A percentile compares a stretch with the other conserved stretches of the same genome.
phyloP scores from a whole-genome alignment of 2,113 vertebrate species.

The Pheucticus melanocephalus region DNA sequence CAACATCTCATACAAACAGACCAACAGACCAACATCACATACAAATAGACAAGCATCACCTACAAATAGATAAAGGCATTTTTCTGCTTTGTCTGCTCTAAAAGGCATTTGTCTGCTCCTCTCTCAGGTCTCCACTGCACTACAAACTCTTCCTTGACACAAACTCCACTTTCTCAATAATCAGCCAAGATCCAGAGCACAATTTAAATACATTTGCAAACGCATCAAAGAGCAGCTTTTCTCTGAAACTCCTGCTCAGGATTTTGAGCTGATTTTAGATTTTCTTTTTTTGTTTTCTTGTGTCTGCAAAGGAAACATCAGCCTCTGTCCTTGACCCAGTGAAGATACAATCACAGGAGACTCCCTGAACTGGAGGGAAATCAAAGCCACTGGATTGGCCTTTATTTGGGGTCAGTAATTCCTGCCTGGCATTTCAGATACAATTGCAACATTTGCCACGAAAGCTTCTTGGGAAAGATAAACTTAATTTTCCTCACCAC shows the following conservation, averaged over 20 bases:
- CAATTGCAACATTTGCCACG: conserved; percentile 27
- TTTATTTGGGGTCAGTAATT: neutral
- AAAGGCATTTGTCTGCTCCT: neutral
- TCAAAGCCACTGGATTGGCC: neutral
- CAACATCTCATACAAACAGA: neutral
- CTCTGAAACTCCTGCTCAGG: neutral
- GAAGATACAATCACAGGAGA: neutral
- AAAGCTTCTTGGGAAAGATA: conserved; percentile 20
- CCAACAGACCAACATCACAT: fast-evolving
- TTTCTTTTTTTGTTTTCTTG: neutral
- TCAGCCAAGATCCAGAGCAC: neutral
- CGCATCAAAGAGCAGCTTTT: neutral
- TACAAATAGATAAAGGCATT: neutral
- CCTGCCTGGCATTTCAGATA: neutral
- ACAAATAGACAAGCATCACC: neutral
- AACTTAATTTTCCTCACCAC: neutral
- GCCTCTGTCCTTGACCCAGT: conserved; percentile 23
- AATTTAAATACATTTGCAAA: neutral
- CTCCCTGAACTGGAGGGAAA: neutral
- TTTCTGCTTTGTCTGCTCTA: neutral
- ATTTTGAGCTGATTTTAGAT: neutral
- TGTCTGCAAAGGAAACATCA: neutral
- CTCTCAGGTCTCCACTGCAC: neutral
- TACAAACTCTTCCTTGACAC: neutral
- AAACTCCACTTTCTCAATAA: neutral